Percentiles rank a stretch among this genome's conserved stretches.
These are phyloP conservation scores for Meliscaeva auricollis DNA, from an alignment of 2,888 invertebrate species.

Conservation along the genomic window DNA sequence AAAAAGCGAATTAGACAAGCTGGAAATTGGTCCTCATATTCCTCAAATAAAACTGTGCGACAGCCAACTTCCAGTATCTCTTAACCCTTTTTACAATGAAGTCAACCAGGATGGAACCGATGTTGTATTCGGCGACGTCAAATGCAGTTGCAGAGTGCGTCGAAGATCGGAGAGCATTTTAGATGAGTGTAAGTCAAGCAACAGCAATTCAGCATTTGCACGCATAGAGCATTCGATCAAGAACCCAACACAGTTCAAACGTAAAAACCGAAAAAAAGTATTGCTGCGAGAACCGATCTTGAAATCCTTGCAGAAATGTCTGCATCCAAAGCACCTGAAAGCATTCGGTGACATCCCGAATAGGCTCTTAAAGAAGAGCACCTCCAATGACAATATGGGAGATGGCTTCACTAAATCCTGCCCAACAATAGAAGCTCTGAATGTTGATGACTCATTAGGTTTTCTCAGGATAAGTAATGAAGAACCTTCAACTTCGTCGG, in stretches of 20 bases:
- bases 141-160: slow-evolving; percentile 78
- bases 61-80: slow-evolving; percentile 75
- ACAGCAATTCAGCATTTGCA: slow-evolving; percentile 42
- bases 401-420: slow-evolving; percentile 54
- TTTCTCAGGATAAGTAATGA: slow-evolving; percentile 43
- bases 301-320: slow-evolving; percentile 76
- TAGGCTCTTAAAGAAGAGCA: slow-evolving; percentile 38
- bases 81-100: slow-evolving; percentile 80
- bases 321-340: slow-evolving; percentile 74
- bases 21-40: slow-evolving; percentile 86
- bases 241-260: slow-evolving; percentile 61
- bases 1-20: slow-evolving; percentile 85
- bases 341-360: slow-evolving; percentile 54
- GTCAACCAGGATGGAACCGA: slow-evolving; percentile 18
- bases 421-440: slow-evolving; percentile 67
- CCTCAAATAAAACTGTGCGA: slow-evolving; percentile 78
- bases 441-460: slow-evolving; percentile 51
- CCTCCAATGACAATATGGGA: slow-evolving; percentile 21
- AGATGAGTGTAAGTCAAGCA: slow-evolving; percentile 78
- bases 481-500: slow-evolving; percentile 21
- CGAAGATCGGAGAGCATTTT: slow-evolving; percentile 80
- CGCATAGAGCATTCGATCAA: slow-evolving; percentile 77
- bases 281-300: slow-evolving; percentile 77
- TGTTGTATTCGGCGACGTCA: slow-evolving; percentile 57
- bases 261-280: slow-evolving; percentile 66